Base-by-base conservation (phyloP, 2,888 invertebrate species). In the Didymodactylos carnosus region DNA sequence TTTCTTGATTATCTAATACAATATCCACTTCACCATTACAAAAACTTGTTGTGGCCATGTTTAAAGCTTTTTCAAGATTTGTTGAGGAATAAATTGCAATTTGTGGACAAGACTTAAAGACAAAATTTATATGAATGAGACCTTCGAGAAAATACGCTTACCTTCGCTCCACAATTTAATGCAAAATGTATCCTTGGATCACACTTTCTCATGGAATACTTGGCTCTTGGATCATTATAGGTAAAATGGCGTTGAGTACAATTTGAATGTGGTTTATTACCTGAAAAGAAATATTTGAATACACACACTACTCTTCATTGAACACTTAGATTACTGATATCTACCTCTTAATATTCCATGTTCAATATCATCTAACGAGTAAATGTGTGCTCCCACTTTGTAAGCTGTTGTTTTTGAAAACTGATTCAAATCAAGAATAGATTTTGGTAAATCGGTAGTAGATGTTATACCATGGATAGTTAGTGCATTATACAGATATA, bases 101-200 rank as follows among this genome's bases (percentile, higher is more conserved):
- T 13, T 40, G 71, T 62, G 74, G 74, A 53, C 71, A 71, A 46
- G 35, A 62, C 7, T 19, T 39, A 72, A 53, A 19, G 19, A 71
- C 29, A 43, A 13, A 43, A n/a, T 71, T 43, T 16, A 39, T 7
- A 25, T 62, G 25, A 27, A 62, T 13, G 11, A 11, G 19, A 62
- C 19, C n/a, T 23, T n/a, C 41, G 51, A 41, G 39, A 10, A 19
- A 39, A 69, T 3, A 43, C 39, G 75, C 77, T 76, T 75, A 82
- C 81, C 80, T 82, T 83, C 41, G 83, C 84, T 73, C 84, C 84
- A 79, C 83, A 84, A 53, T 82, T 82, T 14, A 84, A 78, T 25
- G 83, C 83, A 79, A 84, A 84, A 77, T 84, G 84, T 70, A 84
- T 81, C 73, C 84, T 78, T 3, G 83, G 82, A 76, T 84, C 84